These are phyloP conservation scores for Nasua narica DNA, from an alignment of 2,797 vertebrate genomes.

Conservation along the genomic window DNA sequence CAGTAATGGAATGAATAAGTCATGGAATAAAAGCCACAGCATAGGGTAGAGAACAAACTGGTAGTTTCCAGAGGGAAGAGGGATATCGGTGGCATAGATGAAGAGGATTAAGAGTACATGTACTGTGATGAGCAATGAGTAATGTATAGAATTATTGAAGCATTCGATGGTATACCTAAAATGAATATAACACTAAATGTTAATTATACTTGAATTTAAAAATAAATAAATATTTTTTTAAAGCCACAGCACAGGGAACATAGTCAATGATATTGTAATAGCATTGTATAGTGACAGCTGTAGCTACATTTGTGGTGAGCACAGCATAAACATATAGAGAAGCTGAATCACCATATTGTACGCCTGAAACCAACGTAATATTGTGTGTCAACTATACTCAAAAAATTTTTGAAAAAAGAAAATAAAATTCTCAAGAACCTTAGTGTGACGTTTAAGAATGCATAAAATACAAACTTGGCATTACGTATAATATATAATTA, in stretches of 20 bases:
- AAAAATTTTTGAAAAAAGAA: not conserved
- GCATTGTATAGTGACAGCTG: not conserved
- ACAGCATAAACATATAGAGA: not conserved
- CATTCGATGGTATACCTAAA: not conserved
- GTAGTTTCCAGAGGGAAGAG: not conserved
- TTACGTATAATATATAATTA: not conserved
- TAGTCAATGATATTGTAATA: not conserved
- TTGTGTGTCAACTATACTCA: not conserved
- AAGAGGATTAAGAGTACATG: not conserved
- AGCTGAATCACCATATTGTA: not conserved
- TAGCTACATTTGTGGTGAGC: not conserved
- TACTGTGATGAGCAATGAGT: not conserved
- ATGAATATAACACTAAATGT: not conserved
- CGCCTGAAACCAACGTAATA: not conserved
- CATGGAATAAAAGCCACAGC: not conserved
- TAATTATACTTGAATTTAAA: not conserved
- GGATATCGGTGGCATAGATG: not conserved
- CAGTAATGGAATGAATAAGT: not conserved
- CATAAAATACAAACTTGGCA: not conserved
- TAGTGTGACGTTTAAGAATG: not conserved
- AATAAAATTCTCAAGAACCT: not conserved
- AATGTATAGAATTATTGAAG: not conserved
- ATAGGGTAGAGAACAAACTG: not conserved
- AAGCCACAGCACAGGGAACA: not conserved
- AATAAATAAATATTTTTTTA: not conserved